Evolutionary conservation across 2,797 vertebrate genomes (phyloP).

Genomic region (Phrynocephalus vlangalii): DNA sequence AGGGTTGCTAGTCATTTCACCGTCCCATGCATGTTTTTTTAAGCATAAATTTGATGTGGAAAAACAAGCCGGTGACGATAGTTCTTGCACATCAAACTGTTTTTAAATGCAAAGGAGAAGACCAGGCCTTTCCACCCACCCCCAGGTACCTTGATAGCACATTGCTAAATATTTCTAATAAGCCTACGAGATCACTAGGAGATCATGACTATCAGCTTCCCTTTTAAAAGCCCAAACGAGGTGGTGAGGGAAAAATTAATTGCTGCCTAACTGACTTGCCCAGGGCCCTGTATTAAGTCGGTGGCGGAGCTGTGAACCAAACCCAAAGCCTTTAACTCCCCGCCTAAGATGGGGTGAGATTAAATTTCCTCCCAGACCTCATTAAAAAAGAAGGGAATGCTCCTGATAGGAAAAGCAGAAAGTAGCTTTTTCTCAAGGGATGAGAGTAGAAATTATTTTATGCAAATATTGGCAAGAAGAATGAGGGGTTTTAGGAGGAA

Average conservation of each 20-base stretch:
- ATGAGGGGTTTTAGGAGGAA: not conserved
- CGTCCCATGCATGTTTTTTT: not conserved
- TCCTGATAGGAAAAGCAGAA: not conserved
- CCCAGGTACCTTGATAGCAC: not conserved
- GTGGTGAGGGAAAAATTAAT: not conserved
- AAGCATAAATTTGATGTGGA: not conserved
- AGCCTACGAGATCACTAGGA: too few relatives aligned
- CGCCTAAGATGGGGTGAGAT: not conserved
- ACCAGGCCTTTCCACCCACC: not conserved
- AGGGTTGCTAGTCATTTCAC: not conserved
- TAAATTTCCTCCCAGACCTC: not conserved
- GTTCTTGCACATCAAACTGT: too few relatives aligned
- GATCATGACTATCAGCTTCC: not conserved
- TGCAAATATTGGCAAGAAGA: not conserved
- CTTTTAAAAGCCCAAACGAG: not conserved
- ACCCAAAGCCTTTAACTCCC: not conserved
- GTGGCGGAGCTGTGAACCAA: not conserved
- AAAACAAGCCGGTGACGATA: not conserved
- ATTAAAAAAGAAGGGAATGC: not conserved
- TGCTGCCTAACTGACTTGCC: not conserved
- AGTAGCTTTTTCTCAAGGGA: conserved; percentile 3
- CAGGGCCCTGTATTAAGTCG: not conserved
- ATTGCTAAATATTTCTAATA: not conserved
- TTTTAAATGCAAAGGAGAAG: not conserved
- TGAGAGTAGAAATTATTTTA: not conserved